Conservation (phyloP, 2,113 vertebrate genomes). For the Psilopsiagon aurifrons region DNA sequence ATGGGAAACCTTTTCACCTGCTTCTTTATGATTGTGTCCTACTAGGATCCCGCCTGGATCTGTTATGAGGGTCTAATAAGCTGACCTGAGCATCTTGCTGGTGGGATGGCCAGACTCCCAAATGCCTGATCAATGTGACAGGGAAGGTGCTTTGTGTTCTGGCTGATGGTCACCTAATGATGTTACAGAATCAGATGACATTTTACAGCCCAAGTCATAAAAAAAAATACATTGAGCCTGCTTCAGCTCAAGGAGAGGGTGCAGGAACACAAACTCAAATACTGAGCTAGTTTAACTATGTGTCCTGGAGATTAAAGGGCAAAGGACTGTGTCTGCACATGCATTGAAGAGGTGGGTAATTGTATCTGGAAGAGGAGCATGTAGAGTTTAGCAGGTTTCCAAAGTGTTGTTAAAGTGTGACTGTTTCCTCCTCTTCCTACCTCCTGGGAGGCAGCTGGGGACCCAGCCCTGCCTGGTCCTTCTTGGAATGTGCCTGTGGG, state of each 20-base stretch:
- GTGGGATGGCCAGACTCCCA: not conserved
- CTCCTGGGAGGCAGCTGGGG: not conserved
- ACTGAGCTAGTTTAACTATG: not conserved
- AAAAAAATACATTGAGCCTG: not conserved
- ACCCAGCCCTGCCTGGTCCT: not conserved
- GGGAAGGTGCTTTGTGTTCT: rapidly evolving
- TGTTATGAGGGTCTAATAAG: rapidly evolving
- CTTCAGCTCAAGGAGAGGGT: not conserved
- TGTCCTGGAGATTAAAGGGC: slow-evolving; percentile 17
- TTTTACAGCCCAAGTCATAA: slow-evolving; percentile 6
- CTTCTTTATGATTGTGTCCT: not conserved
- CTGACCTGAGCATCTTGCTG: not conserved
- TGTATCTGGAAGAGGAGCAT: not conserved
- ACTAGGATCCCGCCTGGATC: not conserved
- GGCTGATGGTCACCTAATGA: not conserved
- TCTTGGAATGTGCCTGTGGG: not conserved
- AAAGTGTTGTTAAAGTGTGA: not conserved
- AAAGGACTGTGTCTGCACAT: not conserved
- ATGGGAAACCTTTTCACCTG: not conserved
- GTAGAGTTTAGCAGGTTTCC: slow-evolving; percentile 1
- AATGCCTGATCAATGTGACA: not conserved
- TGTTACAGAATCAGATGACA: not conserved
- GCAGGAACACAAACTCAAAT: not conserved
- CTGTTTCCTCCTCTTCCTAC: not conserved
- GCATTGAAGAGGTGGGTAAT: not conserved